Evolutionary conservation across 2,888 invertebrate species (phyloP), one percentile per base, ranked within the genome.

Genomic region (Boloria selene): DNA sequence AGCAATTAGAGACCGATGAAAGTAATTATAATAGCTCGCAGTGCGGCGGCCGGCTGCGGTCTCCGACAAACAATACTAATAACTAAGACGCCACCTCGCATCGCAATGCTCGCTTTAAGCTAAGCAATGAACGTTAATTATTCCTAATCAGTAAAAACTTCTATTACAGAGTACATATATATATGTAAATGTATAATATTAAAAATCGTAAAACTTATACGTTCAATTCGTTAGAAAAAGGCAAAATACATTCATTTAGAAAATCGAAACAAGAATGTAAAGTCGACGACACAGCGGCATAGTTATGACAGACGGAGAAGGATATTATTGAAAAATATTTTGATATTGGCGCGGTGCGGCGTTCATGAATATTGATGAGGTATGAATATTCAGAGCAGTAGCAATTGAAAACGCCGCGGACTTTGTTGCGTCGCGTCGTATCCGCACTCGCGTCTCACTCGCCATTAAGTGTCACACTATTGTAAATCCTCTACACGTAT

Each of bases 341-440:
- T 73, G 71, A 71, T 72, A 70, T 70, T 47, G 65, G 64, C 64
- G 70, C 72, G 64, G 71, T 67, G 74, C 70, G 65, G 73, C 78
- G 75, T 77, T 83, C 85, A 86, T 87, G 85, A 87, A 88, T 88
- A 88, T 87, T 87, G 84, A 88, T 86, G 79, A 70, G 75, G 72
- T 79, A 80, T 88, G 86, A 87, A 88, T 88, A 88, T 88, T 87
- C 85, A 87, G 79, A 74, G 77, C 75, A 82, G 81, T 80, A 78
- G 81, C 83, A 79, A 86, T 86, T 87, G 88, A 85, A 86, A 86
- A 84, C 74, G 76, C 81, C 82, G 76, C 82, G 76, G 59, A 65
- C 60, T 64, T 59, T 42, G 65, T 53, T 45, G 59, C 52, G 53
- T 51, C 58, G 58, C 52, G 53, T 51, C 58, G 58, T 13, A 18